A percentile compares a stretch with the other conserved stretches of the same genome.
phyloP scores from a whole-genome alignment of 2,888 invertebrate genomes.

The Abrostola triplasia region DNA sequence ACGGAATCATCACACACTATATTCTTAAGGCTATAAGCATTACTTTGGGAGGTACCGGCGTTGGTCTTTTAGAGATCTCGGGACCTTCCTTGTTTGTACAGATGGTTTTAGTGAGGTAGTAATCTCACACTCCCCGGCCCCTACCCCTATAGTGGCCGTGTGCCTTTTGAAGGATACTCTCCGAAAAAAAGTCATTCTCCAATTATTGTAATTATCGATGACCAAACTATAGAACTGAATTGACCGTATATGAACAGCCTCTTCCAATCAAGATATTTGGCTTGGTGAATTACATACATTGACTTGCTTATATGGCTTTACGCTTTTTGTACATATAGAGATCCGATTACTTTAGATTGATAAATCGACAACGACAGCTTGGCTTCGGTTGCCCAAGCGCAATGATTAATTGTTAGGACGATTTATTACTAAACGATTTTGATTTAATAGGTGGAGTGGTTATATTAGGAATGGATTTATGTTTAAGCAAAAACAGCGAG shows the following conservation, averaged over 20 bases:
- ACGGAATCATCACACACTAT: too few relatives aligned
- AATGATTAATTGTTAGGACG: neutral
- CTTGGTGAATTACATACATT: constrained; percentile 16
- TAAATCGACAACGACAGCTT: constrained; percentile 28
- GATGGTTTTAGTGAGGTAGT: too few relatives aligned
- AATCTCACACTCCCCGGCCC: too few relatives aligned
- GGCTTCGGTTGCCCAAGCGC: constrained; percentile 7
- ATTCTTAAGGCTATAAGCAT: too few relatives aligned
- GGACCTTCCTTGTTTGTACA: too few relatives aligned
- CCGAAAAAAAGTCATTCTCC: too few relatives aligned
- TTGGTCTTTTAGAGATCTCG: too few relatives aligned
- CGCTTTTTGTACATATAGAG: constrained; percentile 21
- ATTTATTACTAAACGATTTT: neutral
- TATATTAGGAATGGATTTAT: constrained; percentile 1
- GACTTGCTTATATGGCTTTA: constrained; percentile 3
- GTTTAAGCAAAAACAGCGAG: neutral
- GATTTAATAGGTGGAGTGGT: neutral
- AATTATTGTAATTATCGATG: neutral
- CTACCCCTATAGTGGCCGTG: too few relatives aligned
- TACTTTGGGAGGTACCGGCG: too few relatives aligned
- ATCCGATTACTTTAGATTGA: constrained; percentile 12
- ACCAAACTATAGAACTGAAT: constrained; percentile 14
- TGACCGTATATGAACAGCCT: constrained; percentile 11
- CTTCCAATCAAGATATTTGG: neutral
- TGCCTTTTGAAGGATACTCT: too few relatives aligned